Evolutionary conservation across 2,113 vertebrate genomes (phyloP), one percentile per base, ranked within the genome.

Genomic region (Malurus cyaneus): DNA sequence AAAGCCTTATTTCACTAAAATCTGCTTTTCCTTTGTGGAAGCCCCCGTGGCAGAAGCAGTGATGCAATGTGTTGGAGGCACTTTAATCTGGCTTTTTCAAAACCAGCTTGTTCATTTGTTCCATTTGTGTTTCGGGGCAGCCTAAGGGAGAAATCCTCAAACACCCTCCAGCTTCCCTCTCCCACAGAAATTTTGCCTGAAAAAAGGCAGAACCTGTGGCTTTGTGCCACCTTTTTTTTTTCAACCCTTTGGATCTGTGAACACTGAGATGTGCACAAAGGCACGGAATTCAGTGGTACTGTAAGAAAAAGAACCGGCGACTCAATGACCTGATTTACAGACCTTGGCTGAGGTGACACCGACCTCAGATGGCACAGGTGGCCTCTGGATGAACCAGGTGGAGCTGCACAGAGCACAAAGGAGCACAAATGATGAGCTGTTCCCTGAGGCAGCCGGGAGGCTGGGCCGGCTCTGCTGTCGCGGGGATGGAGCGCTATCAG

Each of bases 401-500:
- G 23, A 66, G 9, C 41, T 70, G 59, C 70, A 7, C 6, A 62
- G 65, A 93, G 57, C 7, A 90, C 91, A 94, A 96, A 95, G 64
- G 46, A 28, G 34, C 16, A 14, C 62, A 57, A 62, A 39, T 12
- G 50, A 66, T 70, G 94, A 91, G 80, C 64, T 70, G 64, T 62
- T 80, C 47, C 52, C 71, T 19, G 89, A 66, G 32, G 26, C 24
- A 80, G 81, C 56, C 54, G 8, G 31, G 64, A 46, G 25, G 32
- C 29, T 1, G 12, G 53, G 91, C 93, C 89, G 80, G 85, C 67
- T n/a, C 76, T 39, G 79, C 90, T 95, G 94, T 95, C 64, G 61
- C 60, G 5, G 34, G 66, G 61, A 34, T 21, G 60, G 15, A 81
- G 69, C 70, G 21, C 86, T 74, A 92, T 95, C 88, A 93, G 83